These are phyloP conservation scores for Actenoides hombroni DNA, from an alignment of 2,113 vertebrate species.

Conservation along the genomic window DNA sequence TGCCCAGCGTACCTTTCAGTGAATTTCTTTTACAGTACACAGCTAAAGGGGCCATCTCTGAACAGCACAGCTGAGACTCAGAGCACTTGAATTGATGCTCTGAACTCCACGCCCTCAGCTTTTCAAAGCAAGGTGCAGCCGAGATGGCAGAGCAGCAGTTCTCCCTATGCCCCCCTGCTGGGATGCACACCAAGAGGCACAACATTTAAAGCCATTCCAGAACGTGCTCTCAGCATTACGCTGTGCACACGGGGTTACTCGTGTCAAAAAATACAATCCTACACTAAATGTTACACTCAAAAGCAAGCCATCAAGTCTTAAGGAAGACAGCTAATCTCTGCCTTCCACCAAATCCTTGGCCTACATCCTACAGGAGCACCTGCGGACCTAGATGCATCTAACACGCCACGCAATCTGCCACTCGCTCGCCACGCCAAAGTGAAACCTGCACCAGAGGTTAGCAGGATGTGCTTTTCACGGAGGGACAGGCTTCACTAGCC, in stretches of 20 bases:
- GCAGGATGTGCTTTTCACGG: fast-evolving
- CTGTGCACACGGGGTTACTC: neutral
- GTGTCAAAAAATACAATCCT: neutral
- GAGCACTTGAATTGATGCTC: neutral
- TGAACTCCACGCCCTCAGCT: neutral
- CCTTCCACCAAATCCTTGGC: neutral
- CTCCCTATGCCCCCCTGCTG: neutral
- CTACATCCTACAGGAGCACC: neutral
- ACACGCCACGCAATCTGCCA: neutral
- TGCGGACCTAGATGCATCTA: neutral
- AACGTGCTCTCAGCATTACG: neutral
- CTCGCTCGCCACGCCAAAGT: neutral
- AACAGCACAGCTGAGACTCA: neutral
- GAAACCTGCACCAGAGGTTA: neutral
- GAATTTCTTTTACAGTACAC: neutral
- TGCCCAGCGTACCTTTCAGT: neutral
- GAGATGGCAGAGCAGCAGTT: neutral
- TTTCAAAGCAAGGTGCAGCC: neutral
- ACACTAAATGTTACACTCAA: neutral
- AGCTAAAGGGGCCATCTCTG: neutral
- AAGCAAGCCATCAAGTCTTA: neutral
- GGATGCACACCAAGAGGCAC: neutral
- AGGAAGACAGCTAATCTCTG: neutral
- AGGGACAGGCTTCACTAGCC: neutral
- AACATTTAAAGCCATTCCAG: neutral